These are phyloP conservation scores for Tenebrosternarchus preto DNA, from an alignment of 2,113 vertebrate species.

Conservation along the genomic window DNA sequence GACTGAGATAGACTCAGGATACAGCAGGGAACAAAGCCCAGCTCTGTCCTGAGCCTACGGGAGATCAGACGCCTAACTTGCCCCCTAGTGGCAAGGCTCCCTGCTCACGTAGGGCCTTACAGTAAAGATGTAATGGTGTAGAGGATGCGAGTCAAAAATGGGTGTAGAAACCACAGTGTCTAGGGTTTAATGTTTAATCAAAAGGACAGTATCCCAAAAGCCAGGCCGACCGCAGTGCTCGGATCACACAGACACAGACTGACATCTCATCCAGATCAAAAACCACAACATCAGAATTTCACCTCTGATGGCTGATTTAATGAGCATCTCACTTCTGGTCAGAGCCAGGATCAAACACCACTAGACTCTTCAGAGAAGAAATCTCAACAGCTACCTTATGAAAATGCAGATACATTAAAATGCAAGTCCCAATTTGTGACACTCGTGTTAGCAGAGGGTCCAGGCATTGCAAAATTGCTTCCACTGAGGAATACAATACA, in stretches of 20 bases:
- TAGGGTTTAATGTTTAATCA: neutral
- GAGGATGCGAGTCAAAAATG: neutral
- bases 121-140: neutral
- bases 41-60: neutral
- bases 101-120: neutral
- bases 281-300: too few relatives aligned
- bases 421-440: neutral
- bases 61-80: neutral
- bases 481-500: neutral
- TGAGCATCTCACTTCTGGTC: too few relatives aligned
- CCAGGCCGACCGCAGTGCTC: too few relatives aligned
- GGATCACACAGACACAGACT: too few relatives aligned
- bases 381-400: neutral
- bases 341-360: too few relatives aligned
- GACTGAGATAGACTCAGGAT: neutral
- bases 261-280: too few relatives aligned
- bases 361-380: neutral
- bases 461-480: too few relatives aligned
- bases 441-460: neutral
- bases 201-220: neutral
- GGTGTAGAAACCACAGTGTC: neutral
- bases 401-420: too few relatives aligned
- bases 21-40: neutral
- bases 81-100: constrained; percentile 36
- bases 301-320: too few relatives aligned